These are phyloP conservation scores for Enteromius thamalakanensis DNA, from an alignment of 2,797 vertebrate species.

Conservation along the genomic window DNA sequence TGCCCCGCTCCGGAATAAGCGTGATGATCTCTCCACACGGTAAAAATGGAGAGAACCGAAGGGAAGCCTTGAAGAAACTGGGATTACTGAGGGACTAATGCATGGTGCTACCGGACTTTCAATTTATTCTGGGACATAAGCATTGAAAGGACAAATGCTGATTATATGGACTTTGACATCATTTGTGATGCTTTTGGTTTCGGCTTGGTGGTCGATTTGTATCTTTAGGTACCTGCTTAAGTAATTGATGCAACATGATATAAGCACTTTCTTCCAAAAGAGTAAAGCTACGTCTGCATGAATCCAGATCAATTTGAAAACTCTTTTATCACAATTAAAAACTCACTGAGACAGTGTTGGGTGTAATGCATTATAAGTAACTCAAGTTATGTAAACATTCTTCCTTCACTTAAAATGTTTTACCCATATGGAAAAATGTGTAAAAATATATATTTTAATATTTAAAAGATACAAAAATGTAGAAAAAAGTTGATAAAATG, in stretches of 20 bases:
- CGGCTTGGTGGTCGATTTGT: not conserved
- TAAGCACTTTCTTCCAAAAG: slow-evolving; percentile 23
- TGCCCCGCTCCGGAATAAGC: slow-evolving; percentile 82
- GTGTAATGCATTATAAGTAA: not conserved
- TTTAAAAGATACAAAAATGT: not conserved
- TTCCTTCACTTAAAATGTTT: not conserved
- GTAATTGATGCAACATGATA: not conserved
- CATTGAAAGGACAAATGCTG: not conserved
- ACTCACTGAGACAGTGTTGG: not conserved
- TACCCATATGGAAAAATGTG: not conserved
- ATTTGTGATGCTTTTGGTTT: not conserved
- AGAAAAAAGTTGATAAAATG: not conserved
- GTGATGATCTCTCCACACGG: slow-evolving; percentile 86
- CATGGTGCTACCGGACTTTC: not conserved
- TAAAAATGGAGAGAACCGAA: slow-evolving; percentile 75
- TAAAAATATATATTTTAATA: not conserved
- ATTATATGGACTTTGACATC: not conserved
- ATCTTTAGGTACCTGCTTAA: not conserved
- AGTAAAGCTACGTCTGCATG: not conserved
- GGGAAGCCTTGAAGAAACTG: slow-evolving; percentile 86
- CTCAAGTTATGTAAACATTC: not conserved
- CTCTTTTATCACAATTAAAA: not conserved
- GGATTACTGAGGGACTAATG: slow-evolving; percentile 87
- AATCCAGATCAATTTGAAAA: not conserved
- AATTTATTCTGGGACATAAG: not conserved